These are phyloP conservation scores for Poliocrania exsul DNA, from an alignment of 2,797 vertebrate genomes.

Conservation along the genomic window DNA sequence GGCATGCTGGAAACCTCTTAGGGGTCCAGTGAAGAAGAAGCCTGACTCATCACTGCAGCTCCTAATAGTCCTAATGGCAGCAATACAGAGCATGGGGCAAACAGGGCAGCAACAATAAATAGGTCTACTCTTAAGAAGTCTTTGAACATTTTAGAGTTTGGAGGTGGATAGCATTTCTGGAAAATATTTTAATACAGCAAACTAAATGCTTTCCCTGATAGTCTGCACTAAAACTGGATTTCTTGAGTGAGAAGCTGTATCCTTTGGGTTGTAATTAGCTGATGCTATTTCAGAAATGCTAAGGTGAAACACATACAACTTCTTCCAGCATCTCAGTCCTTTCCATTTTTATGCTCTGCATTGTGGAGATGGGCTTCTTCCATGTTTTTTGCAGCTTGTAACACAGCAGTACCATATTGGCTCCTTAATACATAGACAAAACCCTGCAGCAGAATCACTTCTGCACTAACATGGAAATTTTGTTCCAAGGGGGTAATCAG, in stretches of 20 bases:
- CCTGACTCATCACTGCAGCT: not conserved
- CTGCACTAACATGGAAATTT: not conserved
- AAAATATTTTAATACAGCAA: constrained; percentile 22
- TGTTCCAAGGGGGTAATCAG: not conserved
- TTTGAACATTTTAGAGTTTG: constrained; percentile 23
- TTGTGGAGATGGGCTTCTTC: not conserved
- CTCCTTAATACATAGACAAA: not conserved
- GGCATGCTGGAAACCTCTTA: not conserved
- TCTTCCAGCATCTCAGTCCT: not conserved
- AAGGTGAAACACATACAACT: not conserved
- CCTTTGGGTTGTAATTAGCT: not conserved
- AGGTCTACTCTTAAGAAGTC: not conserved
- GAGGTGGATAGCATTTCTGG: constrained; percentile 27
- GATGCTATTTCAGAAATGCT: constrained; percentile 9
- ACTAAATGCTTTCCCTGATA: constrained; percentile 18
- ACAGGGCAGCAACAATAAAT: not conserved
- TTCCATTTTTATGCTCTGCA: not conserved
- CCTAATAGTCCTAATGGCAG: not conserved
- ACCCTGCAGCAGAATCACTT: not conserved
- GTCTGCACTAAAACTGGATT: not conserved
- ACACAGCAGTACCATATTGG: not conserved
- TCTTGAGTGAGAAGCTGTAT: constrained; percentile 4
- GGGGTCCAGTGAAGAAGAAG: not conserved
- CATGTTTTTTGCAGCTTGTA: not conserved
- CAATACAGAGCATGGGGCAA: not conserved